phyloP scores from a whole-genome alignment of 2,113 vertebrate species.

The Solea solea region DNA sequence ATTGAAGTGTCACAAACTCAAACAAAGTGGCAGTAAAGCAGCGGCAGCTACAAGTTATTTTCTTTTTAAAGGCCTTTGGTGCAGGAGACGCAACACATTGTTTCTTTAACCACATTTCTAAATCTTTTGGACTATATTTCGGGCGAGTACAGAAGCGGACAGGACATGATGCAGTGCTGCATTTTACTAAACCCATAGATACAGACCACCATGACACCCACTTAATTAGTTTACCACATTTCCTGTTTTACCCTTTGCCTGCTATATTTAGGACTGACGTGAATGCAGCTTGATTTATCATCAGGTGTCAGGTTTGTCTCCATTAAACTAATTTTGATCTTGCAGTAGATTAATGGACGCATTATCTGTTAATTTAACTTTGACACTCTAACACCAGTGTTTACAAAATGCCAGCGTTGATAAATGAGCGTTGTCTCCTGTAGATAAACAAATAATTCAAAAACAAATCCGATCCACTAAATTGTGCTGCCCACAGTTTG shows the following conservation, averaged over 20 bases:
- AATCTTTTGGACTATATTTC: neutral
- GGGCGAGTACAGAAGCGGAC: neutral
- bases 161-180: neutral
- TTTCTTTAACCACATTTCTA: too few relatives aligned
- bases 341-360: neutral
- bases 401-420: neutral
- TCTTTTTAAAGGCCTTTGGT: too few relatives aligned
- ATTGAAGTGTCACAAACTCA: too few relatives aligned
- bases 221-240: neutral
- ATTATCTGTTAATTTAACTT: neutral
- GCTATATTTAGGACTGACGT: neutral
- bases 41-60: too few relatives aligned
- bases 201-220: neutral
- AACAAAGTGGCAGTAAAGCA: too few relatives aligned
- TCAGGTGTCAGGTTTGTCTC: neutral
- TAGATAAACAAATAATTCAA: neutral
- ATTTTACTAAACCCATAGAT: neutral
- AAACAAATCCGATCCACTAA: neutral
- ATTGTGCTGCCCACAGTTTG: neutral
- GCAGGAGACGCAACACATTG: too few relatives aligned
- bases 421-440: neutral
- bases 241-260: neutral
- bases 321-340: neutral
- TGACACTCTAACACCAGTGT: neutral
- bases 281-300: neutral